Base-by-base conservation (phyloP, 2,888 invertebrate species). In the Pterostichus madidus region DNA sequence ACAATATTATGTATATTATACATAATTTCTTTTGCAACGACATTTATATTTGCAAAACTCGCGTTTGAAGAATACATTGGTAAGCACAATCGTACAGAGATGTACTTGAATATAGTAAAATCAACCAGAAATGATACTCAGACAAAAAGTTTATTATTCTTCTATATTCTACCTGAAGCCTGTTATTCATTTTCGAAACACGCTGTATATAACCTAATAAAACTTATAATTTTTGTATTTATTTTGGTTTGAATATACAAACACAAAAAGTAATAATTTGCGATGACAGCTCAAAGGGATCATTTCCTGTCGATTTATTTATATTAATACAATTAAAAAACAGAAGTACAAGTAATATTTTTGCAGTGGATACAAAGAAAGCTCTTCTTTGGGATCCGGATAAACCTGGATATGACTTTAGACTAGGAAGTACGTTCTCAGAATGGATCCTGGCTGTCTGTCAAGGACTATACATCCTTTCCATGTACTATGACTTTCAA, bases 381-480 rank as follows among this genome's bases (percentile, higher is more conserved):
- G 80, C 80, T 4, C 53, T 80, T 1, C 39, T 35, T 7, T 80
- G 80, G 80, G 15, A 46, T 15, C 17, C 80, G 6, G 56, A 71
- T 15, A 52, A 71, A 0, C 71, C 80, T 11, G 80, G 80, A 2
- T 80, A 80, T 24, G 53, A 53, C 11, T 71, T n/a, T 10, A 49
- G 80, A 56, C 39, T 80, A n/a, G 56, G 52, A 31, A 80, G 80
- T 24, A 80, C 80, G 2, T 71, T 80, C 10, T 71, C 80, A 8
- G 80, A 80, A 44, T 80, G 80, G 80, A 10, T 56, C 0, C n/a
- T 80, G 15, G 80, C 53, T 17, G 39, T 71, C 13, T 56, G 71
- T 17, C 80, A 80, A 39, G 80, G 71, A 5, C 46, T 80, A 8
- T 80, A 80, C 8, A 73, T 80, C 6, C 35, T 80, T 5, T 53